Base-by-base conservation (phyloP, 2,888 invertebrate species). In the Autographa gamma region DNA sequence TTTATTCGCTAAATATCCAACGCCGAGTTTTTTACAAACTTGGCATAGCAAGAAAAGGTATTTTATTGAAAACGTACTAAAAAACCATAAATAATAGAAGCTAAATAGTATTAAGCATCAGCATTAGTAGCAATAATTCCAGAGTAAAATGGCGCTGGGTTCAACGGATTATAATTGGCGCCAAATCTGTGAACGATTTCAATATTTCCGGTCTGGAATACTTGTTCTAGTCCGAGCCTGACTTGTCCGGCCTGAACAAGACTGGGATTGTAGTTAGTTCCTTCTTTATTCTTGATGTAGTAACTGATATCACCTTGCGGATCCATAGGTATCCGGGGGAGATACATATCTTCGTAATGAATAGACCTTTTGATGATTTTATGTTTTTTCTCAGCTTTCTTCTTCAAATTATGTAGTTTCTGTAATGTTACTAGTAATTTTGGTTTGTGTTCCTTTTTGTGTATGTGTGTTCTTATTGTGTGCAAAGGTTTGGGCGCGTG, bases 251-350 rank as follows among this genome's bases (percentile, higher is more conserved):
- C 91, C 66, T 92, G 90, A 0, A 76, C 61, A 2, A 85, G 31
- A 69, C 89, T 79, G 0, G 86, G 84, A 1, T 85, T 85, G 0
- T 78, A 80, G 14, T 87, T 85, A 0, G 87, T 90, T 0, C 92
- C 92, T 4, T 74, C 67, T 62, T 87, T 92, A 73, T 89, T 91
- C 74, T 93, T 94, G 0, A 88, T 73, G 58, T 93, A 93, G 67
- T 89, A 93, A 71, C 92, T 92, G 7, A 93, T 86, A 68, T 94
- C 93, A 11, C 85, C 81, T 9, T 86, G 84, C 0, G 93, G 91
- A 34, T 93, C 79, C 0, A 77, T 79, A 0, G 93, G 83, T 0
- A 80, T 60, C 0, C 88, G 77, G 0, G 91, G 89, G 7, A 79
- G 74, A n/a, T 86, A 80, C 48, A 87, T 84, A 0, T 70, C 76